phyloP scores from a whole-genome alignment of 2,888 invertebrate species.

The Colletes collaris region DNA sequence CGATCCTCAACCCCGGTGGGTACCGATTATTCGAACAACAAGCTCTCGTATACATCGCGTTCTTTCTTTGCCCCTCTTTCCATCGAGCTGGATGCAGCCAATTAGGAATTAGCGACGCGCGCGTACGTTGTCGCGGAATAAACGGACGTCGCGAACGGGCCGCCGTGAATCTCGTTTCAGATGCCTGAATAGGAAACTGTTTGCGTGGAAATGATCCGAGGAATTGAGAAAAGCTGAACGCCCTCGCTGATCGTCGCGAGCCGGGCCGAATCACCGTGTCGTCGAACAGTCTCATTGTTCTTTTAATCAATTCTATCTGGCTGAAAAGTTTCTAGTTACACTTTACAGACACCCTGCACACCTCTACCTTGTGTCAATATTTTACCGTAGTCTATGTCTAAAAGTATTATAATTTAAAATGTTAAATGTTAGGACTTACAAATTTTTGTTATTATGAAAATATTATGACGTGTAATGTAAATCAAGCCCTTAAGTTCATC shows the following conservation, averaged over 20 bases:
- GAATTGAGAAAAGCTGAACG: neutral
- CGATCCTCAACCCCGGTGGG: conserved; percentile 44
- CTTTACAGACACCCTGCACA: too few species aligned
- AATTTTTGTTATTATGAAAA: too few species aligned
- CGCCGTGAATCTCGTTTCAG: neutral
- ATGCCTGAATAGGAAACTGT: conserved; percentile 1
- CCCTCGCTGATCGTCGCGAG: neutral
- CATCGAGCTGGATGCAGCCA: conserved; percentile 25
- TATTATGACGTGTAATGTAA: too few species aligned
- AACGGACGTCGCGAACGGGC: conserved; percentile 4
- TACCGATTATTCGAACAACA: conserved; percentile 58
- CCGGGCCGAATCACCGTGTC: neutral
- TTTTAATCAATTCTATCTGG: neutral
- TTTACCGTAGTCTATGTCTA: too few species aligned
- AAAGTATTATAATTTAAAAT: too few species aligned
- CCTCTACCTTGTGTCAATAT: too few species aligned
- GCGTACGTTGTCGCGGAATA: conserved; percentile 11
- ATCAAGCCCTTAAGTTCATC: too few species aligned
- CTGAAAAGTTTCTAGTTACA: too few species aligned
- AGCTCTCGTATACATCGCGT: neutral
- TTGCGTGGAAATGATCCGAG: conserved; percentile 13
- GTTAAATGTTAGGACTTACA: too few species aligned
- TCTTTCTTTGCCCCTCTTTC: conserved; percentile 5
- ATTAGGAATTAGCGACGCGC: conserved; percentile 46
- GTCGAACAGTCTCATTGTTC: conserved; percentile 13